Conservation (phyloP, 2,113 vertebrate genomes). For the Apteryx owenii region DNA sequence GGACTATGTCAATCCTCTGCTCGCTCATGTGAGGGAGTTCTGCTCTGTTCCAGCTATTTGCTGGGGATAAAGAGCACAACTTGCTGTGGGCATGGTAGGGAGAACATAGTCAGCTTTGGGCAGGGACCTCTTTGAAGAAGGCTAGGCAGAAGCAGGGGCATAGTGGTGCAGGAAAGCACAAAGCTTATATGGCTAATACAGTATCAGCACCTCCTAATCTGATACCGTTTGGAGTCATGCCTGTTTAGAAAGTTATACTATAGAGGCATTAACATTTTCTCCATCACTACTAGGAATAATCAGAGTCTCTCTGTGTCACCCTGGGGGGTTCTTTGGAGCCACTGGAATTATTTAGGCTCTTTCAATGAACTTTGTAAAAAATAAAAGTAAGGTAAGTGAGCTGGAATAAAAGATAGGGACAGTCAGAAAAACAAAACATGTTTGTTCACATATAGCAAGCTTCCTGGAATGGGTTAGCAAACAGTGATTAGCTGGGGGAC, state of each 20-base stretch:
- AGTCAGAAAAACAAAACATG: not conserved
- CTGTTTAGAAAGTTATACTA: not conserved
- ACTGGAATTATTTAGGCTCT: not conserved
- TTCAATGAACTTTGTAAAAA: not conserved
- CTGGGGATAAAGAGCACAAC: not conserved
- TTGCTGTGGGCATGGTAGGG: not conserved
- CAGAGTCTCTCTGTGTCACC: not conserved
- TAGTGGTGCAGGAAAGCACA: not conserved
- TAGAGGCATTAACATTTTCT: conserved; percentile 3
- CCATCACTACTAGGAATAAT: not conserved
- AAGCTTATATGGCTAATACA: not conserved
- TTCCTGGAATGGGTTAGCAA: not conserved
- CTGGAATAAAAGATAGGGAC: not conserved
- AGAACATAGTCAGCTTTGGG: not conserved
- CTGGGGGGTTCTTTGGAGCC: not conserved
- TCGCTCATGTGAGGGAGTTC: fast-evolving
- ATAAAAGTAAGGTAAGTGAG: not conserved
- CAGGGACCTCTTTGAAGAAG: not conserved
- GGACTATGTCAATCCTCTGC: not conserved
- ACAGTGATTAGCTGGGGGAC: not conserved
- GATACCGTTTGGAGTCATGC: not conserved
- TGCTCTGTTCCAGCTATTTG: not conserved
- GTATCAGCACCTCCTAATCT: not conserved
- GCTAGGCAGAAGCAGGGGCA: fast-evolving
- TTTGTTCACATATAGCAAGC: not conserved